A percentile compares a stretch with the other conserved stretches of the same genome.
These are phyloP conservation scores for Xerus rutilus DNA, from an alignment of 2,797 vertebrate species.

Conservation along the genomic window DNA sequence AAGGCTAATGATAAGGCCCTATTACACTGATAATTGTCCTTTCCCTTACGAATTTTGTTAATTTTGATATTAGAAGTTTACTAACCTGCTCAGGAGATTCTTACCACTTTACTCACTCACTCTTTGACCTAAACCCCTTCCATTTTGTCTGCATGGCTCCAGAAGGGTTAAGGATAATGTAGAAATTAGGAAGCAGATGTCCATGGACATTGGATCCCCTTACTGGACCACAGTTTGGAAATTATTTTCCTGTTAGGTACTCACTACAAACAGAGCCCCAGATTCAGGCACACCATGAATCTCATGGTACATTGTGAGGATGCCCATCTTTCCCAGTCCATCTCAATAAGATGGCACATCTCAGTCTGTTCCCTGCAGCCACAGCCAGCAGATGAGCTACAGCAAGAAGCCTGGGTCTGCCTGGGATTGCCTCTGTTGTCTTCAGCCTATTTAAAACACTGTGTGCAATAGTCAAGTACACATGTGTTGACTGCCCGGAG, in stretches of 20 bases:
- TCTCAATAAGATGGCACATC: background rate
- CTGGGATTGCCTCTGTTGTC: background rate
- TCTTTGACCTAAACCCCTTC: background rate
- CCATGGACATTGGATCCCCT: background rate
- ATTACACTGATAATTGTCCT: background rate
- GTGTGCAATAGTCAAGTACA: background rate
- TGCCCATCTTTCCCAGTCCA: background rate
- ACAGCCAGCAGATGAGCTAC: background rate
- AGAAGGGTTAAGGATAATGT: background rate
- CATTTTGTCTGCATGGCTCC: background rate
- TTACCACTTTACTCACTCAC: background rate
- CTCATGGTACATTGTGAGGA: background rate
- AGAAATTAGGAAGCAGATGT: background rate
- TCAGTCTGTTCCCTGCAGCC: background rate
- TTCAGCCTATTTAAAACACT: background rate
- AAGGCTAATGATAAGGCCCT: background rate
- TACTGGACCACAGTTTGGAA: background rate
- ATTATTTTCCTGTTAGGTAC: background rate
- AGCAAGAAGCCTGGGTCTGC: background rate
- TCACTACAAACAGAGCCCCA: background rate
- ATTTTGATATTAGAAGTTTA: background rate
- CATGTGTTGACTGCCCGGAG: background rate
- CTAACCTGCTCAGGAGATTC: background rate
- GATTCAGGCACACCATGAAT: background rate
- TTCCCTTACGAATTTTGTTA: background rate